Conservation (phyloP, 2,113 vertebrate species). For the Bujurquina vittata region DNA sequence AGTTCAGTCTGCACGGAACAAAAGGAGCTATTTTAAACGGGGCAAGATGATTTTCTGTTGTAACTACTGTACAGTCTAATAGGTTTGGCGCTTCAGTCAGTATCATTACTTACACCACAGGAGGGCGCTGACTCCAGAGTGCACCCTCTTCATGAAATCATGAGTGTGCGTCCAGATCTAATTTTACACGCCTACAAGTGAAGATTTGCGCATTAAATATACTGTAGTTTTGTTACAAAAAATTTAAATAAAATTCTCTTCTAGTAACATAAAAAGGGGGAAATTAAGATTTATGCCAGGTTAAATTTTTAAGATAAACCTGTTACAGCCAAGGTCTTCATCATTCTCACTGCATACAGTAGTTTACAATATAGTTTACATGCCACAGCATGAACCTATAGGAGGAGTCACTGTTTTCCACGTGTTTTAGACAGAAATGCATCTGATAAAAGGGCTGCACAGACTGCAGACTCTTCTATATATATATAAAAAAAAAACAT, state of each 20-base stretch:
- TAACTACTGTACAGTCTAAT: not conserved
- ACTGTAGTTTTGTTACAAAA: not conserved
- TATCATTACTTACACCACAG: constrained; percentile 24
- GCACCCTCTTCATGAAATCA: not conserved
- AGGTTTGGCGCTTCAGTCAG: not conserved
- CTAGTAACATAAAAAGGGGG: not conserved
- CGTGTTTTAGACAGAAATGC: too few species aligned
- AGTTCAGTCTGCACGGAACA: fast-evolving
- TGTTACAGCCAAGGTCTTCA: not conserved
- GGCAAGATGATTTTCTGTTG: not conserved
- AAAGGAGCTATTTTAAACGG: too few species aligned
- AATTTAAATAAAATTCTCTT: not conserved
- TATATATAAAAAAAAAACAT: not conserved
- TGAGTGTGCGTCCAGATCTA: not conserved
- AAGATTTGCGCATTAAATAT: not conserved
- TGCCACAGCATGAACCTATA: not conserved
- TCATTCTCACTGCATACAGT: not conserved
- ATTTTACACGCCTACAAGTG: not conserved
- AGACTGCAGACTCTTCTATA: not conserved
- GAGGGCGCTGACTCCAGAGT: constrained; percentile 24
- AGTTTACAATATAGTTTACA: not conserved
- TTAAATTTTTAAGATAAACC: not conserved
- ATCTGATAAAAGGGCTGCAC: too few species aligned
- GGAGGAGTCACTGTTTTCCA: not conserved
- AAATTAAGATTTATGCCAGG: not conserved